These are phyloP conservation scores for Myrmophylax atrothorax DNA, from an alignment of 2,113 vertebrate genomes.

Conservation along the genomic window DNA sequence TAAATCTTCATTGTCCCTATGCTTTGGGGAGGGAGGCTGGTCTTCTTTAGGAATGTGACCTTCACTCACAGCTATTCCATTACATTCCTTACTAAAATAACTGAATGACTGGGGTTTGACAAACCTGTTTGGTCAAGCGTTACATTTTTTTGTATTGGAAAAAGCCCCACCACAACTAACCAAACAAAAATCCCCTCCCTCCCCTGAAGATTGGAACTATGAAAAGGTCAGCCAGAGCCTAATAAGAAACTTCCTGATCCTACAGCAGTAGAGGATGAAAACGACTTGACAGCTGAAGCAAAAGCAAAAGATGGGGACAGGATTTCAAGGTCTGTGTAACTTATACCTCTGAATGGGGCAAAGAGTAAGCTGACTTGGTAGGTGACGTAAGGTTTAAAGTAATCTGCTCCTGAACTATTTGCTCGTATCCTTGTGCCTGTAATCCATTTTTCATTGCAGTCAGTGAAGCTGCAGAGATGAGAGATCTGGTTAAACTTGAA, in stretches of 20 bases:
- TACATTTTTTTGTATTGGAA: neutral
- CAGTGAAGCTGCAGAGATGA: neutral
- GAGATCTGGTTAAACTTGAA: conserved; percentile 12
- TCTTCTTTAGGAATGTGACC: neutral
- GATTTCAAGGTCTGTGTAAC: neutral
- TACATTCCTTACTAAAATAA: neutral
- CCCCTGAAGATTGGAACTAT: neutral
- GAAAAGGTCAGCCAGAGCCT: neutral
- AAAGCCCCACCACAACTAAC: fast-evolving
- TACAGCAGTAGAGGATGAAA: neutral
- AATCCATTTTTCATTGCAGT: conserved; percentile 21
- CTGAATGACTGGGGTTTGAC: neutral
- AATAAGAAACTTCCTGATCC: neutral
- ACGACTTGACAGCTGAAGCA: neutral
- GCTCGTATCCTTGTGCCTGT: neutral
- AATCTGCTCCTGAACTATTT: conserved; percentile 15
- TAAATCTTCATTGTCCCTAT: neutral
- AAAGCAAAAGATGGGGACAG: neutral
- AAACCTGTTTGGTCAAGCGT: neutral
- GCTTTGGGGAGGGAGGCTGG: neutral
- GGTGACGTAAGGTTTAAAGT: neutral
- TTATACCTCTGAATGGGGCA: neutral
- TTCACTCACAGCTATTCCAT: neutral
- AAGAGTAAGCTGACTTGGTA: neutral
- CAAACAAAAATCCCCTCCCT: neutral